Evolutionary conservation across 2,797 vertebrate genomes (phyloP).

Genomic region (Coilia nasus): DNA sequence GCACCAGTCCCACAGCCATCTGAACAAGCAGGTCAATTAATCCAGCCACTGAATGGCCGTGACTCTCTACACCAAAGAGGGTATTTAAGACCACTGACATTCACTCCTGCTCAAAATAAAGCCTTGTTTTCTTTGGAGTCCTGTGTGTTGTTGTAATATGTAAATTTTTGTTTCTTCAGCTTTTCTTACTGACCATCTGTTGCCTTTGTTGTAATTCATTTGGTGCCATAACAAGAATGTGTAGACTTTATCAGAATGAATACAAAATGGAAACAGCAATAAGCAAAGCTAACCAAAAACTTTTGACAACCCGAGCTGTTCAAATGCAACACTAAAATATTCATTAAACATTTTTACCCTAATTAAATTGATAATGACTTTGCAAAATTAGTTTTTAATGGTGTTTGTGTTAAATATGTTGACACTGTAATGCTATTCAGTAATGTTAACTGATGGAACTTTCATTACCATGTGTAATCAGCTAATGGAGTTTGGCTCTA

Average conservation of each 20-base stretch:
- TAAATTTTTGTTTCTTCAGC: not conserved
- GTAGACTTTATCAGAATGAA: not conserved
- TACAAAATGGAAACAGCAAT: not conserved
- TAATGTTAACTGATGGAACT: not conserved
- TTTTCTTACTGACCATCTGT: not conserved
- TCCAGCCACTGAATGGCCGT: not conserved
- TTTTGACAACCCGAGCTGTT: not conserved
- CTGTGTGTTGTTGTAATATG: slow-evolving; percentile 2
- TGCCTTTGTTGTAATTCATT: not conserved
- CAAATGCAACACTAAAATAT: not conserved
- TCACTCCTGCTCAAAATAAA: not conserved
- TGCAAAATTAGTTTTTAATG: not conserved
- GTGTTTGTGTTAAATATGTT: not conserved
- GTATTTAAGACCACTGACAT: slow-evolving; percentile 11
- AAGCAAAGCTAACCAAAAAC: not conserved
- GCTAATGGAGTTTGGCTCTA: not conserved
- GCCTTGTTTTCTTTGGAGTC: not conserved
- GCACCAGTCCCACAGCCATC: not conserved
- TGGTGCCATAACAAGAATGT: not conserved
- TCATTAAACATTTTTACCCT: not conserved
- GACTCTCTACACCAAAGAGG: not conserved
- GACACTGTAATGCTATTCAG: not conserved
- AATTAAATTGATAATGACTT: slow-evolving; percentile 13
- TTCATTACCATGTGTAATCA: not conserved
- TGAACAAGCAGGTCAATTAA: not conserved